phyloP scores from a whole-genome alignment of 2,888 invertebrate genomes.

The Dasysyrphus tricinctus region DNA sequence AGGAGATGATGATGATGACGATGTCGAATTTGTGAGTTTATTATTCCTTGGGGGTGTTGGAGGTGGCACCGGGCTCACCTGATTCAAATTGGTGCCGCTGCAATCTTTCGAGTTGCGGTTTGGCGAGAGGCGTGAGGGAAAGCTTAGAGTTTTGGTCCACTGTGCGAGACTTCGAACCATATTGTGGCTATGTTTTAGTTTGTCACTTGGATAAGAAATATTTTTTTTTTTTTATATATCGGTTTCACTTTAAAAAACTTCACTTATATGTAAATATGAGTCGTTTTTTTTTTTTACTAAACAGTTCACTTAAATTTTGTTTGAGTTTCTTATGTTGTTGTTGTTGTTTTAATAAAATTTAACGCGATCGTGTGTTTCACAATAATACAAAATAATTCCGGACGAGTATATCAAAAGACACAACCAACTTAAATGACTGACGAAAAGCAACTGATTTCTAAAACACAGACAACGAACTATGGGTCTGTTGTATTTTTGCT shows the following conservation, averaged over 20 bases:
- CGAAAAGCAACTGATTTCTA: slow-evolving; percentile 67
- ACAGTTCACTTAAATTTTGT: slow-evolving; percentile 65
- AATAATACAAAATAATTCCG: slow-evolving; percentile 17
- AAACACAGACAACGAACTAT: slow-evolving; percentile 12
- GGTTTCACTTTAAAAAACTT: slow-evolving; percentile 63
- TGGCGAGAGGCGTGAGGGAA: slow-evolving; percentile 92
- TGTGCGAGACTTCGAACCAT: slow-evolving; percentile 95
- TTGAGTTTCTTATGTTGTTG: neutral
- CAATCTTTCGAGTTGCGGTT: slow-evolving; percentile 91
- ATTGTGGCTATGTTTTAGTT: slow-evolving; percentile 75
- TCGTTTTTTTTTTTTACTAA: slow-evolving; percentile 60
- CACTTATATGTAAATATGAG: neutral
- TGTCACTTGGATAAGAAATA: slow-evolving; percentile 58
- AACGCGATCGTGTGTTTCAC: slow-evolving; percentile 53
- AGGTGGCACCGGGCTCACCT: slow-evolving; percentile 82
- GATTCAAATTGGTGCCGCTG: slow-evolving; percentile 86
- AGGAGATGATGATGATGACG: slow-evolving; percentile 84
- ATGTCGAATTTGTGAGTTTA: slow-evolving; percentile 84
- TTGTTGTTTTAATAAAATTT: slow-evolving; percentile 2
- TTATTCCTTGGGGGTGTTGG: slow-evolving; percentile 87
- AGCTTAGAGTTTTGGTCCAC: slow-evolving; percentile 96
- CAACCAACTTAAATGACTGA: slow-evolving; percentile 57
- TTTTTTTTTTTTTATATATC: neutral
- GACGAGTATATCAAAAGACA: slow-evolving; percentile 7
- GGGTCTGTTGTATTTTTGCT: slow-evolving; percentile 30